Conservation (phyloP, 2,113 vertebrate species). For the Paralichthys olivaceus region DNA sequence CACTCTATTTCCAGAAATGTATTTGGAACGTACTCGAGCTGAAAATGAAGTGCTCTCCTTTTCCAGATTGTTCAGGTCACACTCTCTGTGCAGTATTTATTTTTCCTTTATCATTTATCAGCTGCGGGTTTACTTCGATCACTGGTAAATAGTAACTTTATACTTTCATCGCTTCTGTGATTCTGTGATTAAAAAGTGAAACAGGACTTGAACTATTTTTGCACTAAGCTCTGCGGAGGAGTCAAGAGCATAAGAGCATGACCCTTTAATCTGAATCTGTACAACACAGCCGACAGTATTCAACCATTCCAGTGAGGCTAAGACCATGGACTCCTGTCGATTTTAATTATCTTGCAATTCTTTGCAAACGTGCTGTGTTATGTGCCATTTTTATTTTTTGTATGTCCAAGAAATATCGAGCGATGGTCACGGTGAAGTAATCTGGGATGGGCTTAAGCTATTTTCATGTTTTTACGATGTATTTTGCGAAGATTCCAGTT, state of each 20-base stretch:
- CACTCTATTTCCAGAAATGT: not conserved
- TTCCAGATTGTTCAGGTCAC: constrained; percentile 2
- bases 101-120: constrained; percentile 4
- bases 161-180: constrained; percentile 7
- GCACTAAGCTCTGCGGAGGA: constrained; percentile 76
- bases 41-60: constrained; percentile 27
- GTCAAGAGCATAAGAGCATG: constrained; percentile 63
- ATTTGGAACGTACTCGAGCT: constrained; percentile 9
- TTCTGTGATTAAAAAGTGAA: constrained; percentile 34
- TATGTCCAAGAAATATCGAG: constrained; percentile 20
- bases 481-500: not conserved
- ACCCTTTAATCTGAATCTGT: constrained; percentile 81
- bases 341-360: not conserved
- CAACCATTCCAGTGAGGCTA: constrained; percentile 27
- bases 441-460: constrained; percentile 2
- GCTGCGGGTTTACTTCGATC: constrained; percentile 15
- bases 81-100: constrained; percentile 20
- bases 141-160: constrained; percentile 63
- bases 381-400: constrained; percentile 17
- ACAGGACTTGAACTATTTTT: constrained; percentile 77
- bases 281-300: constrained; percentile 36
- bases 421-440: not conserved
- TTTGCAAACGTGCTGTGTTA: not conserved
- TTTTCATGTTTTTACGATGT: constrained; percentile 1
- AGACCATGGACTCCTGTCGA: not conserved